Evolutionary conservation across 2,888 invertebrate genomes (phyloP), one percentile per base, ranked within the genome.

Genomic region (Andrena dorsata): DNA sequence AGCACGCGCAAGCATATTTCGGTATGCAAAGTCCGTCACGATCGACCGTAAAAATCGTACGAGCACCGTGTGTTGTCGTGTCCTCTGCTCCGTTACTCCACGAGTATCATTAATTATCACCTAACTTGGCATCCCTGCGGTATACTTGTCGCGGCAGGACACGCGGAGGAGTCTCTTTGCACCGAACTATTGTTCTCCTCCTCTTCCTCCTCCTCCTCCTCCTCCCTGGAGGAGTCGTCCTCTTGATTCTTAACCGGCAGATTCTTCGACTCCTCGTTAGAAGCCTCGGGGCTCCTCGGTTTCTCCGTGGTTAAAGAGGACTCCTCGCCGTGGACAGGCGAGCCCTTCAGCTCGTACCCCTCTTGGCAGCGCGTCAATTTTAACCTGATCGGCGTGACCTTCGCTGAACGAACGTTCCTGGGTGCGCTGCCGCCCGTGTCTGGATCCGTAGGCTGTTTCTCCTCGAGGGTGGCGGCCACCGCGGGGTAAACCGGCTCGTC

Each of bases 81-180:
- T 76, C 58, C 72, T 78, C 68, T 68, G 71, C 79, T 74, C 79
- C 79, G 30, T 83, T 80, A 83, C 73, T 81, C 76, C 91, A 92
- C 93, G 93, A 93, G 92, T 93, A 93, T 94, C 96, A 97, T 97
- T 94, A 93, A 93, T 94, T 96, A 97, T 97, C 97, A 97, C 96
- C 97, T 97, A 96, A 97, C 97, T 95, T 97, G 97, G 95, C 97
- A 97, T 95, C 97, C 97, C 95, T 97, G 97, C 94, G 96, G 96
- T 95, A 92, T 95, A 92, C 82, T 82, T 75, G 96, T 95, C 93
- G 96, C 95, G 85, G 96, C 94, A 88, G 95, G 93, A 91, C 94
- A 94, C 82, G 92, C 90, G 77, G 94, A 87, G 77, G 93, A 91
- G 87, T 85, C 86, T 84, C 86, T 88, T 90, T 91, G 90, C 90